These are phyloP conservation scores for Lottia scabra DNA, from an alignment of 2,888 invertebrate species.

Conservation along the genomic window DNA sequence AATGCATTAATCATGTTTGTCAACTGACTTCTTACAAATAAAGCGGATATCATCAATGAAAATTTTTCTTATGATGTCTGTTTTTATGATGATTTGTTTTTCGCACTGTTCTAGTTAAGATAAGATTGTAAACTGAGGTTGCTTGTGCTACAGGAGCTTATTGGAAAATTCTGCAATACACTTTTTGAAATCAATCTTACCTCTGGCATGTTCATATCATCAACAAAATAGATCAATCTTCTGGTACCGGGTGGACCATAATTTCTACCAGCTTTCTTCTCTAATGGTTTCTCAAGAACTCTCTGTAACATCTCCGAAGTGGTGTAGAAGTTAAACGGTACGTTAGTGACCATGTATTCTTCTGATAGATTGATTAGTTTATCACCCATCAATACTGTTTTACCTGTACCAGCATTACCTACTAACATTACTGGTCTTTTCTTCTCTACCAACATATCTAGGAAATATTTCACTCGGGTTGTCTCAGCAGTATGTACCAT, in stretches of 20 bases:
- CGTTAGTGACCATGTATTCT: constrained; percentile 85
- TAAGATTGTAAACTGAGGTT: too few relatives aligned
- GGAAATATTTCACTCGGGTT: constrained; percentile 87
- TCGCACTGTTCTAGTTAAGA: too few relatives aligned
- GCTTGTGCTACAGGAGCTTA: too few relatives aligned
- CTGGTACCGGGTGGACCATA: constrained; percentile 96
- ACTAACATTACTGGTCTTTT: constrained; percentile 95
- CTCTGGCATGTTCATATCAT: constrained; percentile 99
- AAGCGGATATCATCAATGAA: too few relatives aligned
- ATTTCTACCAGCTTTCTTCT: constrained; percentile 96
- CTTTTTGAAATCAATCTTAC: constrained; percentile 71
- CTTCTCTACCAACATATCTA: constrained; percentile 89
- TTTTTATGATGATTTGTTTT: too few relatives aligned
- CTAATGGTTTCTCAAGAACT: constrained; percentile 91
- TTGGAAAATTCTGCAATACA: too few relatives aligned
- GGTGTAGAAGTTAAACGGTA: constrained; percentile 97
- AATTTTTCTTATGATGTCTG: too few relatives aligned
- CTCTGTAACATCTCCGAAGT: constrained; percentile 79
- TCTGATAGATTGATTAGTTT: constrained; percentile 85
- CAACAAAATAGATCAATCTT: constrained; percentile 92
- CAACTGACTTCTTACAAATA: too few relatives aligned
- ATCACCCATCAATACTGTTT: constrained; percentile 91
- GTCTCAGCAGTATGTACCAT: constrained; percentile 95
- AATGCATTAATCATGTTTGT: too few relatives aligned
- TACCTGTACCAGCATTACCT: constrained; percentile 92